Base-by-base conservation (phyloP, 2,888 invertebrate species). In the Homarus gammarus region DNA sequence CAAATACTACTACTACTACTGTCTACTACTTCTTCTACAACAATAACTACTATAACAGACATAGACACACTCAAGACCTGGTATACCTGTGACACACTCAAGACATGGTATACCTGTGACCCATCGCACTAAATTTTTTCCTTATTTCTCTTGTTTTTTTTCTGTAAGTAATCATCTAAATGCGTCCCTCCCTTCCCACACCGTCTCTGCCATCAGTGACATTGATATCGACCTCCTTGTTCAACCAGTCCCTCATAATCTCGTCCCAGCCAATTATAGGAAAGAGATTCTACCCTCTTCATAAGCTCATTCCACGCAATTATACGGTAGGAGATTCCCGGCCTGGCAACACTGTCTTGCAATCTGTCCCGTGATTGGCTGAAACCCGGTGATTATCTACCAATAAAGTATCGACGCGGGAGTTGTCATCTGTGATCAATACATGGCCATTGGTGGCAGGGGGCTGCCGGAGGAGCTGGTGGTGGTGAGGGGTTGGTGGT, bases 401-500 rank as follows among this genome's bases (percentile, higher is more conserved):
- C 56, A 56, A 56, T 56, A 56, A 56, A 56, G 56, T 56, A 56
- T 56, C 18, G 56, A 18, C 56, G 15, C 22, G 56, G 49, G 3
- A 56, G 56, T 15, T 56, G 56, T 56, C 56, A 56, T 56, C 56
- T 56, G 56, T 18, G 56, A 56, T 56, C 56, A 56, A 56, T 56
- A 56, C 56, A 56, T 18, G 56, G 56, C 56, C 56, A 18, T 3
- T 56, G 56, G 15, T 56, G 56, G n/a, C n/a, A n/a, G 56, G 56
- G 56, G 15, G 49, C 3, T 56, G 56, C 18, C 18, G 56, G 5
- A 2, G 51, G 10, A 51, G 51, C 2, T 12, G 51, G 10, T 10
- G 12, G 18, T 56, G 56, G 18, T 18, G 56, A 22, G 56, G 49
- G 5, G 56, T 18, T n/a, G n/a, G 56, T 0, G 56, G 22, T 56